A percentile compares a stretch with the other conserved stretches of the same genome.
phyloP scores from a whole-genome alignment of 1,140 invertebrate genomes.

The Anagrus nilaparvatae region DNA sequence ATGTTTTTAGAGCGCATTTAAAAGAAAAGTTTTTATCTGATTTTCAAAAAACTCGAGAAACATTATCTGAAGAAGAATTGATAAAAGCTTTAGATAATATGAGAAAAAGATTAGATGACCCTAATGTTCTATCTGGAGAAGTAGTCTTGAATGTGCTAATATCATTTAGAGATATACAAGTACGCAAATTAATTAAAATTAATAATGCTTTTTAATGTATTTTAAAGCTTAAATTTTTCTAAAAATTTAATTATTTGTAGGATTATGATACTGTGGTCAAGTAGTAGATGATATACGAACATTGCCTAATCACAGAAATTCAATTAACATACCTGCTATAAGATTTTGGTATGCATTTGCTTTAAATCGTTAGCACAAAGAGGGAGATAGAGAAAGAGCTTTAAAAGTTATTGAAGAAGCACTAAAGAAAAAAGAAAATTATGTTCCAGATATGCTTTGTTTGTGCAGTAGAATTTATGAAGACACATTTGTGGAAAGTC shows the following conservation, averaged over 20 bases:
- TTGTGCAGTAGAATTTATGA: constrained; percentile 98
- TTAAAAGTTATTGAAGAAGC: constrained; percentile 85
- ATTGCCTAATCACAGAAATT: constrained; percentile 84
- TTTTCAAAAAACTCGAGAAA: constrained; percentile 85
- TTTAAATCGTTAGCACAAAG: constrained; percentile 85
- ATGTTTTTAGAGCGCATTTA: constrained; percentile 74
- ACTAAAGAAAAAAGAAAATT: constrained; percentile 83
- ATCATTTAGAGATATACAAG: constrained; percentile 84
- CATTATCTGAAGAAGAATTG: constrained; percentile 77
- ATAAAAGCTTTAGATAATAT: constrained; percentile 78
- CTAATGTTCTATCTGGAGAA: constrained; percentile 89
- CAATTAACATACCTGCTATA: constrained; percentile 82
- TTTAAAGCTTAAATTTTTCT: constrained; percentile 4
- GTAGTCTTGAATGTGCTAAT: constrained; percentile 87
- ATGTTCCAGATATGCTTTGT: constrained; percentile 95
- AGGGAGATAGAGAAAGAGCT: constrained; percentile 90
- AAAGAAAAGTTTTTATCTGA: constrained; percentile 97
- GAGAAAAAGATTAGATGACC: constrained; percentile 89
- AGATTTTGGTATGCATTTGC: constrained; percentile 94
- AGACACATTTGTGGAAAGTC: constrained; percentile 95
- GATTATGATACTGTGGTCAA: constrained; percentile 98
- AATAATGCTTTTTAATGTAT: constrained; percentile 3
- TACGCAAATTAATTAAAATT: constrained; percentile 20
- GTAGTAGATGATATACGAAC: constrained; percentile 90
- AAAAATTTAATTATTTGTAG: constrained; percentile 34